Evolutionary conservation across 2,113 vertebrate genomes (phyloP).

Genomic region (Uria lomvia): DNA sequence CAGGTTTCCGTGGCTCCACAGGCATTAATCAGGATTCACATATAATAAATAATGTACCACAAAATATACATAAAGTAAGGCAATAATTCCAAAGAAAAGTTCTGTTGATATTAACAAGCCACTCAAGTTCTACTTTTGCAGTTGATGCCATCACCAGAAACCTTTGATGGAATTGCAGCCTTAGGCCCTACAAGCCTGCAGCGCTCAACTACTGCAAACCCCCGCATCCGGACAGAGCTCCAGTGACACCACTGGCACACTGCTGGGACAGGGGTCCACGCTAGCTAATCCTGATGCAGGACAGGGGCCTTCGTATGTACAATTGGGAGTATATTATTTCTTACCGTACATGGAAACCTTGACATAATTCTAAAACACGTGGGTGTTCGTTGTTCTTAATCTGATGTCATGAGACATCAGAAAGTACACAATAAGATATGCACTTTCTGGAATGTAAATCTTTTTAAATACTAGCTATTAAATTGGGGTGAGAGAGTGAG

Average conservation of each 20-base stretch:
- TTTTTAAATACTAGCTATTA: slow-evolving; percentile 59
- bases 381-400: slow-evolving; percentile 15
- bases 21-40: slow-evolving; percentile 73
- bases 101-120: slow-evolving; percentile 66
- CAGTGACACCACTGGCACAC: not conserved
- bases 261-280: not conserved
- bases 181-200: slow-evolving; percentile 52
- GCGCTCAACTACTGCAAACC: slow-evolving; percentile 13
- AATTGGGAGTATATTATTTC: slow-evolving; percentile 57
- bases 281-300: slow-evolving; percentile 47
- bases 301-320: slow-evolving; percentile 30
- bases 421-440: slow-evolving; percentile 33
- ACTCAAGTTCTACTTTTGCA: slow-evolving; percentile 26
- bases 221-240: not conserved
- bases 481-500: not conserved
- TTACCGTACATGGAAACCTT: slow-evolving; percentile 59
- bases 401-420: slow-evolving; percentile 50
- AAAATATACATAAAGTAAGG: slow-evolving; percentile 76
- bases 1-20: slow-evolving; percentile 73
- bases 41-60: slow-evolving; percentile 78
- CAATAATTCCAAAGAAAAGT: slow-evolving; percentile 72
- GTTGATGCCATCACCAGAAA: slow-evolving; percentile 59
- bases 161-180: slow-evolving; percentile 64
- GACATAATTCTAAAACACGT: not conserved
- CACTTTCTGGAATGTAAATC: slow-evolving; percentile 68